Base-by-base conservation (phyloP, 2,113 vertebrate species). In the Pseudolaguvia tuberculata region DNA sequence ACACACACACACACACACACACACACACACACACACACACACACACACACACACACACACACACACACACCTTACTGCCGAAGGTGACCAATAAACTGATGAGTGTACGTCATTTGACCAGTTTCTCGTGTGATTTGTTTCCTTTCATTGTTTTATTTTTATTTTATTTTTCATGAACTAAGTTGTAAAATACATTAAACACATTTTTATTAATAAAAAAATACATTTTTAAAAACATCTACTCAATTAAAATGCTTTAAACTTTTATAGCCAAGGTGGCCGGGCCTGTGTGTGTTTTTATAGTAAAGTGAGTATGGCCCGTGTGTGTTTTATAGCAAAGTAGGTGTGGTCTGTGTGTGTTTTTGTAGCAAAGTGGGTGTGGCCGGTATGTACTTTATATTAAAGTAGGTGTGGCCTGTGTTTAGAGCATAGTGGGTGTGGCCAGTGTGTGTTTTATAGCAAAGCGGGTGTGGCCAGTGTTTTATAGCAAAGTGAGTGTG, bases 31-130 rank as follows among this genome's bases (percentile, higher is more conserved):
- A n/a, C n/a, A n/a, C n/a, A n/a, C n/a, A n/a, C n/a, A n/a, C n/a
- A n/a, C n/a, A n/a, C n/a, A n/a, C n/a, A n/a, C n/a, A n/a, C n/a
- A n/a, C n/a, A n/a, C n/a, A 57, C 61, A 63, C 51, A 63, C 55
- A 59, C 65, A 81, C 75, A 71, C 66, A 81, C 75, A 81, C 82
- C 70, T 73, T 71, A 83, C 78, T 81, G 65, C 73, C 83, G 82
- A 82, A 88, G 85, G 84, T 82, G 83, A 83, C 88, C 83, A 90
- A 91, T 91, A 91, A 91, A 86, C 75, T 73, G 80, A 83, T 29
- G 72, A 77, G 78, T 83, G 52, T 73, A 69, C 76, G 53, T 57
- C 25, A 77, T 59, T 23, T 61, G 27, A 27, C 39, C 23, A 21
- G 67, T 76, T 70, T 84, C 18, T 10, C 73, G 82, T 87, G 77